A percentile compares a stretch with the other conserved stretches of the same genome.
These are phyloP conservation scores for Limnephilus rhombicus DNA, from an alignment of 2,888 invertebrate genomes.

Conservation along the genomic window DNA sequence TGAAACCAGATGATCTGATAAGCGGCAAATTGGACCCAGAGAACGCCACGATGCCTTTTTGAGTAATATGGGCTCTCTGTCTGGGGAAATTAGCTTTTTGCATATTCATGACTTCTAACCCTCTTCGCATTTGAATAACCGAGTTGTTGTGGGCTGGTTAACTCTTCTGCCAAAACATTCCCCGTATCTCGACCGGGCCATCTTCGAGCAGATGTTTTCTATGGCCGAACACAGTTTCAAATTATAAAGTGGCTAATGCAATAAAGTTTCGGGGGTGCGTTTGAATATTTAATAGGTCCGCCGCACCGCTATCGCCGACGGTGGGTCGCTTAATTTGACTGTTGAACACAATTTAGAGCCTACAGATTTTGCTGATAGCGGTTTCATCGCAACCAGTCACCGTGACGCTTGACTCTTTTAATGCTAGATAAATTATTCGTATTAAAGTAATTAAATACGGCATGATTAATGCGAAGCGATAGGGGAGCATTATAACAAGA, in stretches of 20 bases:
- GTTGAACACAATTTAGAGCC: conserved; percentile 59
- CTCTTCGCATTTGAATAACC: conserved; percentile 50
- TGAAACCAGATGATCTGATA: conserved; percentile 60
- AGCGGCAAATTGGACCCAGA: conserved; percentile 57
- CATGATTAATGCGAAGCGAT: conserved; percentile 39
- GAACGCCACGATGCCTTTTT: conserved; percentile 38
- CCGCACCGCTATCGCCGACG: conserved; percentile 29
- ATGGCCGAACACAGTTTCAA: conserved; percentile 48
- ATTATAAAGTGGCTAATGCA: conserved; percentile 56
- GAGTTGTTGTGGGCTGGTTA: conserved; percentile 51
- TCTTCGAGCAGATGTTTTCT: conserved; percentile 60
- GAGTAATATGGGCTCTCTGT: conserved; percentile 63
- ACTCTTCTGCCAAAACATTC: conserved; percentile 60
- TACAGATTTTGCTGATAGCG: conserved; percentile 47
- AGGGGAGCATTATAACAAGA: conserved; percentile 36
- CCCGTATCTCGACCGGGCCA: conserved; percentile 55
- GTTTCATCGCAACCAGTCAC: conserved; percentile 43
- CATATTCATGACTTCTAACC: conserved; percentile 60
- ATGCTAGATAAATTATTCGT: conserved; percentile 40
- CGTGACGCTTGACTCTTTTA: conserved; percentile 4
- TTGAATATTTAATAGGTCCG: conserved; percentile 59
- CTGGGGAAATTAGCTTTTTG: conserved; percentile 56
- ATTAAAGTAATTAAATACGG: conserved; percentile 38
- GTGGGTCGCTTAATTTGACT: conserved; percentile 61
- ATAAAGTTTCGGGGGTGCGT: conserved; percentile 52